Percentiles rank a stretch among this genome's conserved stretches.
phyloP scores from a whole-genome alignment of 53 echinoderm and acorn worm genomes.

The Mesocentrotus franciscanus region DNA sequence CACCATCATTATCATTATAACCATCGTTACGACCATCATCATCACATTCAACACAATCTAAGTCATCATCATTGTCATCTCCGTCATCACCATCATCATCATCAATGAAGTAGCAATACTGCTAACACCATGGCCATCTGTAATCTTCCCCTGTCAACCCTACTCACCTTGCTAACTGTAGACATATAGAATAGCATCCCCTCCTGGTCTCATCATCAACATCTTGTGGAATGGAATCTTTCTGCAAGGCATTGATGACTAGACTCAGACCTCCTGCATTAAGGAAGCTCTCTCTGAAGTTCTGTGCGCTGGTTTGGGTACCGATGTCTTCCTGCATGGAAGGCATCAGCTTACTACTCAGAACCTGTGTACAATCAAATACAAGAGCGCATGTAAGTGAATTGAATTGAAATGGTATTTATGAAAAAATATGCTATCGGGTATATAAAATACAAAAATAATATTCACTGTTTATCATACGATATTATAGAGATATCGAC shows the following conservation, averaged over 20 bases:
- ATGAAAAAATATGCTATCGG: too few relatives aligned
- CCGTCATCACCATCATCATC: slow-evolving; percentile 57
- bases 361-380: slow-evolving; percentile 67
- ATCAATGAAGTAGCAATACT: slow-evolving; percentile 48
- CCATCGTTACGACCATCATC: neutral
- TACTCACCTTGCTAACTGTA: slow-evolving; percentile 94
- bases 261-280: slow-evolving; percentile 94
- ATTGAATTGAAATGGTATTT: too few relatives aligned
- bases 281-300: slow-evolving; percentile 93
- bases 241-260: slow-evolving; percentile 93
- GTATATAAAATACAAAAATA: too few relatives aligned
- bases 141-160: neutral
- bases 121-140: slow-evolving; percentile 3
- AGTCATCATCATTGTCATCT: slow-evolving; percentile 5
- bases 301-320: slow-evolving; percentile 85
- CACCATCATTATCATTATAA: slow-evolving; percentile 33
- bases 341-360: slow-evolving; percentile 96
- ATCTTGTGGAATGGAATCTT: slow-evolving; percentile 93
- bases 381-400: neutral
- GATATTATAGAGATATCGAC: too few relatives aligned
- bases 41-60: slow-evolving; percentile 16
- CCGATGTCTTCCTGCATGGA: slow-evolving; percentile 90
- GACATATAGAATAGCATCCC: slow-evolving; percentile 95
- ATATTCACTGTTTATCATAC: too few relatives aligned
- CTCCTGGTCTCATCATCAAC: slow-evolving; percentile 90